Base-by-base conservation (phyloP, 2,888 invertebrate genomes). In the Machimus atricapillus region DNA sequence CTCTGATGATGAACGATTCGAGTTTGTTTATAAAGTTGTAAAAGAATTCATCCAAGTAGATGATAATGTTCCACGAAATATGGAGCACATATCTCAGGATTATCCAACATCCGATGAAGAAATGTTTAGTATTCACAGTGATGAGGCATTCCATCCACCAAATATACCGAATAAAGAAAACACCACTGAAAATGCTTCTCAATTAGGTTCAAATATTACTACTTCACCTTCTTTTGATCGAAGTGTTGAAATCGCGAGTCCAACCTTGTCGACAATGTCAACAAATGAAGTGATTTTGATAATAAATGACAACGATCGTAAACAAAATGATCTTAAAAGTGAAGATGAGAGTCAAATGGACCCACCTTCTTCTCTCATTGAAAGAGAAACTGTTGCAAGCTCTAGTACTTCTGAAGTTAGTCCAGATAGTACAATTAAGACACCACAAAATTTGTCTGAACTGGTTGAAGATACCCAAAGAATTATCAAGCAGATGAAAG, bases 401-500 rank as follows among this genome's bases (percentile, higher is more conserved):
- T 23, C 37, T 46, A 83, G 31, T 46, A 23, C 43, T 77, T 27
- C 56, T 78, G 37, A 88, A 74, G 34, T 6, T 34, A 19, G 58
- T 46, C 14, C n/a, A 37, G 66, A 66, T n/a, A 82, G 23, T 82
- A 3, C 82, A 37, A 66, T 8, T 9, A 82, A 82, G 34, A 52
- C 58, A 34, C 91, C 91, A 79, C 93, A 92, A 87, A 93, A 93
- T 90, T 90, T 93, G 7, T 92, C 91, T 2, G 94, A 94, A 88
- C 93, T 95, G 82, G 94, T 95, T 9, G 94, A 94, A 90, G 94
- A 94, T 87, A 95, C 95, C 0, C 95, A 95, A 90, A 93, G 93
- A 87, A 90, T 95, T 73, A 95, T 95, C 88, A 94, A 95, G 89
- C 95, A 95, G 91, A 95, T 95, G 95, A 94, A 94, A 90, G 94